Conservation (phyloP, 1,140 invertebrate genomes). For the Anastrepha obliqua region DNA sequence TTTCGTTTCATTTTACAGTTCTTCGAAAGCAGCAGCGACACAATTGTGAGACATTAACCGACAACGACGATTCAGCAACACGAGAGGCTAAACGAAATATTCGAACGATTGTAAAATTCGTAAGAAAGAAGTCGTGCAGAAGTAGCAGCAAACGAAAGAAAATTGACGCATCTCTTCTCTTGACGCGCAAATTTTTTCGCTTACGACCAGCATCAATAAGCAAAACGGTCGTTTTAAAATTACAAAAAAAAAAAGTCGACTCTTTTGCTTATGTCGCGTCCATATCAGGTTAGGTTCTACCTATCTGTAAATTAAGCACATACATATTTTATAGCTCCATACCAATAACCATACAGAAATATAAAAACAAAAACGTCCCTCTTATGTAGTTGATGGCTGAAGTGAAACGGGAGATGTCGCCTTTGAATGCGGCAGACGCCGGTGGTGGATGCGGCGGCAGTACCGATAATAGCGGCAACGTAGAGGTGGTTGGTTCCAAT, state of each 20-base stretch:
- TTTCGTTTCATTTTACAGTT: conserved; percentile 6
- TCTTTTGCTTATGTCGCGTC: too few species aligned
- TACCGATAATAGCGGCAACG: neutral
- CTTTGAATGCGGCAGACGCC: conserved; percentile 71
- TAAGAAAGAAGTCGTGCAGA: neutral
- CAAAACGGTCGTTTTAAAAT: too few species aligned
- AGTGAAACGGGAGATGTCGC: conserved; percentile 72
- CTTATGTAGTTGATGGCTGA: conserved; percentile 67
- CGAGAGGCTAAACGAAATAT: neutral
- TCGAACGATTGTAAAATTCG: conserved; percentile 33
- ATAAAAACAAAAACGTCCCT: conserved; percentile 40
- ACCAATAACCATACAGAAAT: neutral
- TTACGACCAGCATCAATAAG: too few species aligned
- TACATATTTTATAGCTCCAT: neutral
- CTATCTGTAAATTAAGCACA: neutral
- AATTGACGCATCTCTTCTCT: neutral
- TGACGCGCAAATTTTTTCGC: neutral
- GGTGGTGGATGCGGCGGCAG: conserved; percentile 59
- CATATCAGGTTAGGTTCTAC: too few species aligned
- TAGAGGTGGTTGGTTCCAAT: neutral
- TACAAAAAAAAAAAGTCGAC: too few species aligned
- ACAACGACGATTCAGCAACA: conserved; percentile 4
- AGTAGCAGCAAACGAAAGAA: neutral
- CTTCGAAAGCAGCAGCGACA: neutral
- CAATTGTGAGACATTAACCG: neutral